Evolutionary conservation across 2,113 vertebrate species (phyloP), one percentile per base, ranked within the genome.

Genomic region (Apodemus sylvaticus): DNA sequence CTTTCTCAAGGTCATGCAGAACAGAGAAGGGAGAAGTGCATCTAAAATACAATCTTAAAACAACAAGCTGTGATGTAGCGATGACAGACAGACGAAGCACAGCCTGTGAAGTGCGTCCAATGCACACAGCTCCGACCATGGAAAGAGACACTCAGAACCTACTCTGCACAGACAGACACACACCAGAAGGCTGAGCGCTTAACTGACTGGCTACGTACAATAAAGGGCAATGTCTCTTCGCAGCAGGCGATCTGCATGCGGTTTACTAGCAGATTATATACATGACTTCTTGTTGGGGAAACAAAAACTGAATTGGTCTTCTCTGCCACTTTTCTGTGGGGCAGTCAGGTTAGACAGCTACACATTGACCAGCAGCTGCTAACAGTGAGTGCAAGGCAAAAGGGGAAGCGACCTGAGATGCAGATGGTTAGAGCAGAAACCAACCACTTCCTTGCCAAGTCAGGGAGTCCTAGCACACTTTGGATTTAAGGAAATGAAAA

Each of bases 401-500:
- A 86, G 70, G 39, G 83, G 74, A 96, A 90, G 64, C 10, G 1
- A 51, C 4, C 42, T 42, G 22, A 53, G 24, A 82, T 31, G 26
- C 39, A 74, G 11, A 88, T 31, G 24, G 19, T 14, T 1, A 64
- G 86, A 42, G 88, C 0, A 53, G 31, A 5, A 13, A 55, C 5
- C 39, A 42, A 66, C 20, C 39, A 34, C n/a, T 58, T 87, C 68
- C 36, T 92, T 31, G 66, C 42, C 48, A 24, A 36, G 73, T 68
- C 62, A 11, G 78, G 39, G 36, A 86, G 45, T n/a, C 26, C 45
- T 26, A 45, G 20, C 31, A 87, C 13, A 53, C 12, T 48, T 19
- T 70, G 53, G 68, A 34, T 34, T 89, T 12, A 36, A 92, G 66
- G 76, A 81, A 82, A 86, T 48, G 22, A 86, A 95, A 94, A 79